phyloP scores from a whole-genome alignment of 2,888 invertebrate species.

The Icerya purchasi region DNA sequence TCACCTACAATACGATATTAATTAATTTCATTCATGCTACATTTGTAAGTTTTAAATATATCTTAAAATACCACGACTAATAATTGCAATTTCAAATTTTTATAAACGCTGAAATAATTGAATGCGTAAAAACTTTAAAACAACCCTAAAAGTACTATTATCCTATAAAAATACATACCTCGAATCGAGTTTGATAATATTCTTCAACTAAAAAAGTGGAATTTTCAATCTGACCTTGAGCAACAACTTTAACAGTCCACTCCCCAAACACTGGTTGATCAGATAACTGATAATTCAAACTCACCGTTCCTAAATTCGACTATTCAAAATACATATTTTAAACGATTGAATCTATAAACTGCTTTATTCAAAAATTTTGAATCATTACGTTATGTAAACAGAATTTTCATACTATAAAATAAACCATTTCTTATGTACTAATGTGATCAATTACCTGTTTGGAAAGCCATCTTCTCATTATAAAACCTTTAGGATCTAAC shows the following conservation, averaged over 20 bases:
- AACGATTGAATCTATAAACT: no score
- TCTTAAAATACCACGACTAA: no score
- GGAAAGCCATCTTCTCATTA: constrained; percentile 82
- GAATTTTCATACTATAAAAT: no score
- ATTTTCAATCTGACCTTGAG: constrained; percentile 72
- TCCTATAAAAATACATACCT: no score
- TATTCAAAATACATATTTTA: no score
- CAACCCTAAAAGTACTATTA: no score
- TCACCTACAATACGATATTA: constrained; percentile 36
- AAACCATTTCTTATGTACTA: no score
- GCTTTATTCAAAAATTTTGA: no score
- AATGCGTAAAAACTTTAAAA: not conserved
- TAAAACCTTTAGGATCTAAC: constrained; percentile 66
- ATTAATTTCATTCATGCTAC: not conserved
- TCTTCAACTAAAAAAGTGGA: constrained; percentile 73
- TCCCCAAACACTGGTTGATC: constrained; percentile 82
- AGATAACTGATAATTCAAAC: constrained; percentile 67
- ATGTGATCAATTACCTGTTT: constrained; percentile 42
- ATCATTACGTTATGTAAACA: no score
- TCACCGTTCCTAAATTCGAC: constrained; percentile 83
- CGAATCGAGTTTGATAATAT: constrained; percentile 84
- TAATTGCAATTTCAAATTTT: no score
- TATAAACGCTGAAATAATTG: no score
- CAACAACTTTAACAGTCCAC: constrained; percentile 70
- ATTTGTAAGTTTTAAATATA: no score